Evolutionary conservation across 2,113 vertebrate species (phyloP), one percentile per base, ranked within the genome.

Genomic region (Pica pica): DNA sequence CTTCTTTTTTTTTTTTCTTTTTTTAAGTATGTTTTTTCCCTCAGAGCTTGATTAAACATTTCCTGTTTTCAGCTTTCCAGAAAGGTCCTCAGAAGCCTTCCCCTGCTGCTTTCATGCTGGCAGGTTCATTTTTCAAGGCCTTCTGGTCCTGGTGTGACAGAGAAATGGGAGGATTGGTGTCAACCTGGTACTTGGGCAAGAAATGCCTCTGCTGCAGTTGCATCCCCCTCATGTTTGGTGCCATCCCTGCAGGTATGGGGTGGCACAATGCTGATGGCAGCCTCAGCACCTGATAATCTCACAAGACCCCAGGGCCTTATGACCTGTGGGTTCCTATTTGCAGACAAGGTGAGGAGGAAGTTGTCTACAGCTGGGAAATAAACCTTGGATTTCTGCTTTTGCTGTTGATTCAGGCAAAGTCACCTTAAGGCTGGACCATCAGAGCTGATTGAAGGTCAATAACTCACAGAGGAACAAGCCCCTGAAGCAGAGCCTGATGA

Each of bases 31-130:
- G 56, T 80, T 68, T 52, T 50, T 67, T 46, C 37, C 67, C 75
- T 95, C 67, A 2, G 86, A 89, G 80, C 93, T 96, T 97, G 95
- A 98, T 98, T 97, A 95, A 98, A 98, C 77, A 95, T 97, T 98
- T 98, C 97, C 97, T 97, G 97, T 95, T 97, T 96, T 97, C 65
- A 77, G 83, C 85, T 94, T 95, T 96, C 95, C 87, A 95, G 88
- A 97, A 96, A 92, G 88, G 89, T 92, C 85, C 82, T 97, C 49
- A 3, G 89, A 89, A 95, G 76, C 67, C 21, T 96, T 78, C 20
- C 16, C 47, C 64, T 63, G 56, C 52, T 89, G 73, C 41, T 84
- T 71, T 83, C 19, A 1, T 75, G 76, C 73, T 44, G 79, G 63
- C 47, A 89, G 65, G 42, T 73, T 96, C 79, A 91, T 94, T 93